A percentile compares a stretch with the other conserved stretches of the same genome.
These are phyloP conservation scores for Phorcus lineatus DNA, from an alignment of 2,888 invertebrate species.

Conservation along the genomic window DNA sequence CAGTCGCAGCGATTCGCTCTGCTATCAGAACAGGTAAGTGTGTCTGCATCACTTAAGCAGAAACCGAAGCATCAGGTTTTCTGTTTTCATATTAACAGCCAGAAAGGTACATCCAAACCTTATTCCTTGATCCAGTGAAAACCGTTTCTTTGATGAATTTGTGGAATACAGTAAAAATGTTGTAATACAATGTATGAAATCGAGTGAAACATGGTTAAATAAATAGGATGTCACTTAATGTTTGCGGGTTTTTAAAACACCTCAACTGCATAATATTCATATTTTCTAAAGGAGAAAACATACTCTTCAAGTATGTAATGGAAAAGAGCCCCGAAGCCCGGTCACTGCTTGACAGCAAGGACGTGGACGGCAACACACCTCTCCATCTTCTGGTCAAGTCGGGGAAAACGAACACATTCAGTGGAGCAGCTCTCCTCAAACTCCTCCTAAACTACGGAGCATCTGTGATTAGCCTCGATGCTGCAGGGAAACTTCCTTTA, in stretches of 20 bases:
- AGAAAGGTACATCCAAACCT: no score
- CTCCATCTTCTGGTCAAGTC: conserved; percentile 43
- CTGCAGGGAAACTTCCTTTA: conserved; percentile 36
- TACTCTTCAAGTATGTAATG: background rate
- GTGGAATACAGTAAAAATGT: no score
- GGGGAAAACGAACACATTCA: conserved; percentile 28
- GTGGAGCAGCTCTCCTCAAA: conserved; percentile 24
- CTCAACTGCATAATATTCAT: no score
- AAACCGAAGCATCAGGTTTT: no score
- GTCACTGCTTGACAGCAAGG: background rate
- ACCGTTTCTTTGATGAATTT: no score
- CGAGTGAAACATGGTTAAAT: no score
- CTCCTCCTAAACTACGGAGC: conserved; percentile 42
- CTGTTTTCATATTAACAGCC: no score
- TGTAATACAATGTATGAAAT: no score
- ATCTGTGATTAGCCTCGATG: conserved; percentile 37
- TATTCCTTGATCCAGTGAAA: no score
- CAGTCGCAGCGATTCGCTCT: background rate
- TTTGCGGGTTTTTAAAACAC: no score
- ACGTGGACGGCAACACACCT: conserved; percentile 38
- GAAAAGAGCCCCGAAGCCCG: background rate
- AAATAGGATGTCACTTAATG: no score
- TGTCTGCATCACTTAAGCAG: background rate
- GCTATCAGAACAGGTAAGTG: background rate
- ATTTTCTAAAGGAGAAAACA: background rate